Conservation (phyloP, 2,113 vertebrate genomes). For the Casuarius casuarius region DNA sequence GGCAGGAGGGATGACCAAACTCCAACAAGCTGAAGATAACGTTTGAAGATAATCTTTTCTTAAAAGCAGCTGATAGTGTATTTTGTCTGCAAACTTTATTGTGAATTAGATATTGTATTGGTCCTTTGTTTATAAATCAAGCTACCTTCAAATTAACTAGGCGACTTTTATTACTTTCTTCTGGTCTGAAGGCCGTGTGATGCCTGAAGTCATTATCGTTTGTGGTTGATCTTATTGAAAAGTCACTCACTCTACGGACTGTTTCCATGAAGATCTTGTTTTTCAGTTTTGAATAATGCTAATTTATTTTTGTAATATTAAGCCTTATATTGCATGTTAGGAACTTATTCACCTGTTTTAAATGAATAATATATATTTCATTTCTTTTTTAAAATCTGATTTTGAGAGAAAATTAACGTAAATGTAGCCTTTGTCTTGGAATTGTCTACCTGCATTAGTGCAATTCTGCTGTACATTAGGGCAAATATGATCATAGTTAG, state of each 20-base stretch:
- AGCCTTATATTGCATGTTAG: not conserved
- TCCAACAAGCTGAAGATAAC: not conserved
- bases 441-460: rapidly evolving
- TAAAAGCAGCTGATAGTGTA: not conserved
- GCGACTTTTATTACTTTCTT: not conserved
- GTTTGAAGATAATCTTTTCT: not conserved
- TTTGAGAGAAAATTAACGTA: not conserved
- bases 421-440: not conserved
- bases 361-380: not conserved
- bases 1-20: not conserved
- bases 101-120: not conserved
- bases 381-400: not conserved
- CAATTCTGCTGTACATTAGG: not conserved
- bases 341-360: not conserved
- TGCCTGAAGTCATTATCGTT: not conserved
- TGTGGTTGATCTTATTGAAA: not conserved
- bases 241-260: not conserved
- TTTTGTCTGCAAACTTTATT: not conserved
- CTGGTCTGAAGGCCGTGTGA: not conserved
- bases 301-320: not conserved
- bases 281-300: not conserved
- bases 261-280: not conserved
- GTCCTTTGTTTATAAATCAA: not conserved
- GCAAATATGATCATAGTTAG: not conserved
- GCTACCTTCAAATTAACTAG: not conserved